Percentiles rank a stretch among this genome's conserved stretches.
These are phyloP conservation scores for Periplaneta americana DNA, from an alignment of 1,140 invertebrate species.

Conservation along the genomic window DNA sequence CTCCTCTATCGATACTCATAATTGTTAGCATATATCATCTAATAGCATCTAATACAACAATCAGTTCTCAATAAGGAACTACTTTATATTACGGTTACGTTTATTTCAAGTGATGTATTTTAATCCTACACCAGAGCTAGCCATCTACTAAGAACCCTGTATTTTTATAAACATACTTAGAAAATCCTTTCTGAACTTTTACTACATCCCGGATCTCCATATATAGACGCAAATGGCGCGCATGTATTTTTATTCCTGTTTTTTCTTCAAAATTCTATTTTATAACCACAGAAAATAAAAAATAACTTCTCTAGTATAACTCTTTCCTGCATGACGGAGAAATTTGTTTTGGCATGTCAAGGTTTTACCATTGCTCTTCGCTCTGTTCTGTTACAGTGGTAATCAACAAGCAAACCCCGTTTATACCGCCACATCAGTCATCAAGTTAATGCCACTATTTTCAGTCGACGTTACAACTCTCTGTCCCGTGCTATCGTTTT, in stretches of 20 bases:
- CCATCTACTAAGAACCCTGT: no score
- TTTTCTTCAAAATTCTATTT: not conserved
- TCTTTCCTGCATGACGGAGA: not conserved
- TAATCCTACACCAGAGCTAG: no score
- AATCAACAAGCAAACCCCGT: not conserved
- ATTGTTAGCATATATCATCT: no score
- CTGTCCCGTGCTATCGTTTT: no score
- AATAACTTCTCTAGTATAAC: no score
- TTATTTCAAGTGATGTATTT: no score
- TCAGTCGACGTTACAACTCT: not conserved
- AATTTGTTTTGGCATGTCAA: not conserved
- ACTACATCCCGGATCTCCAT: not conserved
- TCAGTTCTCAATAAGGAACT: no score
- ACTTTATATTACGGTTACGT: no score
- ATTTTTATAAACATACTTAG: not conserved
- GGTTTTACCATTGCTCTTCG: not conserved
- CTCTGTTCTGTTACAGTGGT: not conserved
- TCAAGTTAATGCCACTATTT: not conserved
- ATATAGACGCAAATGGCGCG: not conserved
- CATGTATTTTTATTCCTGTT: not conserved
- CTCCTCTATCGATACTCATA: no score
- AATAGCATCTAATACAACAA: no score
- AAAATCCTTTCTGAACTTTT: not conserved
- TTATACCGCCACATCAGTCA: not conserved
- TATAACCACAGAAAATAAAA: not conserved